Percentiles rank a stretch among this genome's conserved stretches.
Evolutionary conservation across 2,797 vertebrate species (phyloP).

Genomic region (Dromococcyx pavoninus): DNA sequence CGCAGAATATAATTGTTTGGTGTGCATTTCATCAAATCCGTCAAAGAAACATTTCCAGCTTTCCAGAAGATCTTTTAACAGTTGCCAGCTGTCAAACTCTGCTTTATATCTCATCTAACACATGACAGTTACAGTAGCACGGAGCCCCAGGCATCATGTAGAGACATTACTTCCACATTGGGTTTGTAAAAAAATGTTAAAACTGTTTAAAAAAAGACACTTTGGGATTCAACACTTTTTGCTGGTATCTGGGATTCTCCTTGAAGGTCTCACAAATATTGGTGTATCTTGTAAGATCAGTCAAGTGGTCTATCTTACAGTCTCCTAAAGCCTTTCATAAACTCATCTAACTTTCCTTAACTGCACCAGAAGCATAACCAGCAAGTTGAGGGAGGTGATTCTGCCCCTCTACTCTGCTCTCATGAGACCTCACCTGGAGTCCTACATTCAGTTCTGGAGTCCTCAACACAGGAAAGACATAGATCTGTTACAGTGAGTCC

Average conservation of each 20-base stretch:
- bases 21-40: background rate
- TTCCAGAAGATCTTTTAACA: background rate
- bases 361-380: too few relatives aligned
- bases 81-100: conserved; percentile 33
- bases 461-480: too few relatives aligned
- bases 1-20: background rate
- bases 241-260: background rate
- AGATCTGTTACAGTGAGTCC: too few relatives aligned
- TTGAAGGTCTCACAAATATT: background rate
- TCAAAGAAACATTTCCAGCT: background rate
- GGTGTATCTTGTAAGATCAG: background rate
- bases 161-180: background rate
- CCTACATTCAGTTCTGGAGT: too few relatives aligned
- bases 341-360: background rate
- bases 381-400: too few relatives aligned
- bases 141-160: background rate
- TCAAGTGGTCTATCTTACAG: background rate
- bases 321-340: background rate
- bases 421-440: too few relatives aligned
- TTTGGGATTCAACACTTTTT: background rate
- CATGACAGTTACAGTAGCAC: background rate
- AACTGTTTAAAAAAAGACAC: background rate
- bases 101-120: conserved; percentile 20
- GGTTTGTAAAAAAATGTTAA: background rate
- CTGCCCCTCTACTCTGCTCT: too few relatives aligned